phyloP scores from a whole-genome alignment of 2,888 invertebrate genomes.

The Lumbricus terrestris region DNA sequence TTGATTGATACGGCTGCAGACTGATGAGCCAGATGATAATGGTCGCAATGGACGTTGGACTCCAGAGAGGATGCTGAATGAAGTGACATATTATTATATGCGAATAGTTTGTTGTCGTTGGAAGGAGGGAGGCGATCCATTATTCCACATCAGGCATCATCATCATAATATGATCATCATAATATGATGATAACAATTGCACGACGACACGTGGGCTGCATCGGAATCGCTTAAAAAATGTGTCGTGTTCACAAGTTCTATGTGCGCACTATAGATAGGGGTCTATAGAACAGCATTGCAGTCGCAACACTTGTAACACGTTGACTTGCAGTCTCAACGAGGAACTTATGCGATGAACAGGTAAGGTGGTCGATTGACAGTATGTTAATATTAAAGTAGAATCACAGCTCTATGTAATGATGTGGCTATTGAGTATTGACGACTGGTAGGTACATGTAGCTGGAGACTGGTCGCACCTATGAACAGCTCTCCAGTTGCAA shows the following conservation, averaged over 20 bases:
- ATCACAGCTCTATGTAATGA: neutral
- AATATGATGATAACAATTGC: neutral
- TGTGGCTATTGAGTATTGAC: neutral
- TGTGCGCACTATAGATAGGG: too few relatives aligned
- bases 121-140: too few relatives aligned
- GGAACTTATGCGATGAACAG: neutral
- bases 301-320: too few relatives aligned
- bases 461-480: neutral
- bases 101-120: neutral
- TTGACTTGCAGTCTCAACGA: neutral
- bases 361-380: neutral
- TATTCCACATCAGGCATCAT: neutral
- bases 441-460: too few relatives aligned
- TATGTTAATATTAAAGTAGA: neutral
- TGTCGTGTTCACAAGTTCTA: neutral
- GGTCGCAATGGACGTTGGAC: neutral
- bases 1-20: neutral
- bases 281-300: neutral
- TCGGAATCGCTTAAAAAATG: neutral
- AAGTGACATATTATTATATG: neutral
- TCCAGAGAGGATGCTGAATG: constrained; percentile 3
- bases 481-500: neutral
- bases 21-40: neutral
- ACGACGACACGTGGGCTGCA: neutral
- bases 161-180: too few relatives aligned